These are phyloP conservation scores for Drosophila melanosoma DNA, from an alignment of 2,888 invertebrate genomes.

Conservation along the genomic window DNA sequence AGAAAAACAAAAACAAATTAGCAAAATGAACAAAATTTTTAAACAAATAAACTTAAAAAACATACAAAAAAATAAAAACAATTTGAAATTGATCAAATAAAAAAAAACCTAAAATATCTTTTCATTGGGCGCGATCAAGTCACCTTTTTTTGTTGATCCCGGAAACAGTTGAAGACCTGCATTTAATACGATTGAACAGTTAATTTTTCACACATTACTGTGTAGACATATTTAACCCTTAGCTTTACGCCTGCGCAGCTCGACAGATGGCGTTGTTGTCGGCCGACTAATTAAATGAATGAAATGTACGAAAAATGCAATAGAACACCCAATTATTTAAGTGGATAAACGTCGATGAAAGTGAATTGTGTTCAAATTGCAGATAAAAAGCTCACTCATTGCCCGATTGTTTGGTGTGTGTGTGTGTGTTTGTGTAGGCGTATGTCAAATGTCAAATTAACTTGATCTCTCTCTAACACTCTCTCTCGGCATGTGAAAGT, in stretches of 20 bases:
- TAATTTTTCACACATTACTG: slow-evolving; percentile 16
- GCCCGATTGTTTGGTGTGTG: not conserved
- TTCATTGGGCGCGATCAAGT: slow-evolving; percentile 6
- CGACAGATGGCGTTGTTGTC: slow-evolving; percentile 22
- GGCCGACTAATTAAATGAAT: slow-evolving; percentile 58
- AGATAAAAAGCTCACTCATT: slow-evolving; percentile 18
- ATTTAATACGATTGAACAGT: slow-evolving; percentile 33
- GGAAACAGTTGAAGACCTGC: slow-evolving; percentile 5
- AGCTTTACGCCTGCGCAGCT: slow-evolving; percentile 46
- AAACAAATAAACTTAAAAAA: slow-evolving; percentile 79
- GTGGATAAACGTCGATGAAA: slow-evolving; percentile 73
- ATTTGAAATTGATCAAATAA: slow-evolving; percentile 74
- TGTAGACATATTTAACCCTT: slow-evolving; percentile 31
- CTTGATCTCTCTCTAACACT: not conserved
- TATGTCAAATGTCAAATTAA: slow-evolving; percentile 74
- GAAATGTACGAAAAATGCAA: slow-evolving; percentile 49
- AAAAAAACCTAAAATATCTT: slow-evolving; percentile 20
- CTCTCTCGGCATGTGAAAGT: slow-evolving; percentile 28
- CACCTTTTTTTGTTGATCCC: not conserved
- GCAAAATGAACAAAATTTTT: slow-evolving; percentile 80
- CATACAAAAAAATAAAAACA: slow-evolving; percentile 42
- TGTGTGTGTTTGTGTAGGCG: slow-evolving; percentile 55
- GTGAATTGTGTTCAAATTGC: slow-evolving; percentile 56
- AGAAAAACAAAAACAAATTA: slow-evolving; percentile 69
- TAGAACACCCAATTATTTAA: slow-evolving; percentile 60